Evolutionary conservation across 2,888 invertebrate species (phyloP).

Genomic region (Heliconius hortense): DNA sequence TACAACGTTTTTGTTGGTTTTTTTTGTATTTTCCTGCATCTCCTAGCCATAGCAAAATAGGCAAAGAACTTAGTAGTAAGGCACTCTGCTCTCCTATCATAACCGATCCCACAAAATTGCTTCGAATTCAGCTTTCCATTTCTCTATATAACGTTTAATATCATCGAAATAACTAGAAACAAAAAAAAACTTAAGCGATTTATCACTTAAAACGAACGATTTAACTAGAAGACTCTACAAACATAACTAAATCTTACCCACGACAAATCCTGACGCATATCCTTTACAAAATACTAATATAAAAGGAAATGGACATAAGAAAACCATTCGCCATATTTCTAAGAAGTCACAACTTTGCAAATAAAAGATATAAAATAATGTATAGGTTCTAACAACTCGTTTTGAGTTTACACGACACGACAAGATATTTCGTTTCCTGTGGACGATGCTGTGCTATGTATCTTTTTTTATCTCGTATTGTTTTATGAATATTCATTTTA

Average conservation of each 20-base stretch:
- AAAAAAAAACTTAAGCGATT: background rate
- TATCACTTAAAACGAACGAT: background rate
- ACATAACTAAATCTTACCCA: background rate
- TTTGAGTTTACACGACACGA: conserved; percentile 38
- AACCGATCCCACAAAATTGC: too few species aligned
- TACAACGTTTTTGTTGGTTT: too few species aligned
- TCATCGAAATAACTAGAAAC: background rate
- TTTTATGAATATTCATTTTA: background rate
- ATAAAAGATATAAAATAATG: conserved; percentile 39
- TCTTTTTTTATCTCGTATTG: background rate
- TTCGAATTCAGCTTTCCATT: too few species aligned
- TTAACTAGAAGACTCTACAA: too few species aligned
- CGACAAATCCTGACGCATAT: background rate
- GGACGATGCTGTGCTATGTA: conserved; percentile 22
- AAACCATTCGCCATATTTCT: conserved; percentile 33
- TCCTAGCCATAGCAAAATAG: too few species aligned
- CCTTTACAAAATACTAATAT: conserved; percentile 1
- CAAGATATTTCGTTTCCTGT: conserved; percentile 30
- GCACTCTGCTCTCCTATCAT: too few species aligned
- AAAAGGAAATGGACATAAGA: conserved; percentile 23
- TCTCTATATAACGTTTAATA: background rate
- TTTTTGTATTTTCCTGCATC: too few species aligned
- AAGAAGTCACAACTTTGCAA: conserved; percentile 30
- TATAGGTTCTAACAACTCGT: conserved; percentile 38
- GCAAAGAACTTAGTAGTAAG: too few species aligned